phyloP scores from a whole-genome alignment of 2,888 invertebrate genomes.

The Chorisops tibialis region DNA sequence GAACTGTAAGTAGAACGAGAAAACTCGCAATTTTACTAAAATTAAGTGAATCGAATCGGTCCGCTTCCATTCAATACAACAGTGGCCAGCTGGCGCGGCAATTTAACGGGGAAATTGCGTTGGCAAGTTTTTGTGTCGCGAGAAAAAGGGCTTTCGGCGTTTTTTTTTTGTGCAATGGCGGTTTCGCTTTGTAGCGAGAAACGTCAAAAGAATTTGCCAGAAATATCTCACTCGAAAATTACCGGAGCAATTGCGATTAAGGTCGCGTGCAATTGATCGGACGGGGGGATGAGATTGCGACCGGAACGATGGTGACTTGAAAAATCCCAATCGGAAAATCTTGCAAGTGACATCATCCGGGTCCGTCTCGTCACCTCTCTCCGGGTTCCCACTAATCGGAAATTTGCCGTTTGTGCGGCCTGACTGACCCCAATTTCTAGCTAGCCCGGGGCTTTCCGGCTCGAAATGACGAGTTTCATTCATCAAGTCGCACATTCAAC shows the following conservation, averaged over 20 bases:
- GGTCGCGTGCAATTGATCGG: not conserved
- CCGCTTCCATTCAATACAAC: too few species aligned
- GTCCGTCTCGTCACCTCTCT: not conserved
- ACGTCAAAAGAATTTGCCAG: slow-evolving; percentile 18
- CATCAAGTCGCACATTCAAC: too few species aligned
- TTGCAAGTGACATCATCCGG: slow-evolving; percentile 23
- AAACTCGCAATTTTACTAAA: too few species aligned
- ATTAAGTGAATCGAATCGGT: too few species aligned
- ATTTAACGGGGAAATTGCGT: too few species aligned
- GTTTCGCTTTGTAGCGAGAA: slow-evolving; percentile 12
- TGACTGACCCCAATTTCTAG: too few species aligned
- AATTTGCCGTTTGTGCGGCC: too few species aligned
- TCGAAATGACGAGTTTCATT: too few species aligned
- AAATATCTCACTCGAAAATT: not conserved
- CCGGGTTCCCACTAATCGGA: slow-evolving; percentile 10
- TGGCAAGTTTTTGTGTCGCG: not conserved
- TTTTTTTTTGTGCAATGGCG: slow-evolving; percentile 27
- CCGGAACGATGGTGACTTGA: not conserved
- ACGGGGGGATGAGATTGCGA: not conserved
- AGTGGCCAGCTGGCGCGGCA: too few species aligned
- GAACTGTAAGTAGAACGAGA: slow-evolving; percentile 14
- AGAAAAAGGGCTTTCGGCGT: slow-evolving; percentile 15
- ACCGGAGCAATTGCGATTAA: not conserved
- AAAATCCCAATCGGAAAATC: not conserved
- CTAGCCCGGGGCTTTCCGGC: too few species aligned